Evolutionary conservation across 2,888 invertebrate species (phyloP).

Genomic region (Bedellia somnulentella): DNA sequence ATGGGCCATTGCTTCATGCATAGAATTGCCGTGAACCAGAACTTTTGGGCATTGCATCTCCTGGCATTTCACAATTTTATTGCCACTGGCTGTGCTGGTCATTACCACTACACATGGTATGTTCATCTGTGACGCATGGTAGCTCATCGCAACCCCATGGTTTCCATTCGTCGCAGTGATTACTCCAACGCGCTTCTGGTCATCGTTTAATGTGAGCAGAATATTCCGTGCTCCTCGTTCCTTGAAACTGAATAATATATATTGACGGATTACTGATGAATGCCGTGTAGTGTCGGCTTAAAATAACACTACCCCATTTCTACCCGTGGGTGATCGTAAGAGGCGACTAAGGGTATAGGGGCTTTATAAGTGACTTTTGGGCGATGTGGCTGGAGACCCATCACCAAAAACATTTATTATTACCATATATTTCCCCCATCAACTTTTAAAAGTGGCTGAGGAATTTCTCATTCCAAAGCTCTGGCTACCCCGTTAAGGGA

Average conservation of each 20-base stretch:
- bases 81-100: constrained; percentile 85
- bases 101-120: constrained; percentile 82
- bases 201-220: constrained; percentile 69
- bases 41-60: constrained; percentile 75
- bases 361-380: no score
- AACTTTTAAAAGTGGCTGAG: no score
- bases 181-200: constrained; percentile 76
- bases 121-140: constrained; percentile 70
- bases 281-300: no score
- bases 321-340: no score
- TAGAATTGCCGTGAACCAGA: constrained; percentile 73
- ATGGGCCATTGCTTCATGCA: constrained; percentile 75
- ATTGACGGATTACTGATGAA: no score
- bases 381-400: no score
- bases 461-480: no score
- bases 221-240: constrained; percentile 90
- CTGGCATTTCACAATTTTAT: constrained; percentile 85
- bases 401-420: no score
- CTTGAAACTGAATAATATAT: constrained; percentile 81
- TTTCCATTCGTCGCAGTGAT: constrained; percentile 91
- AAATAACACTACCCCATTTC: no score
- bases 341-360: no score
- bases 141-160: constrained; percentile 79
- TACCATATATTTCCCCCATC: no score
- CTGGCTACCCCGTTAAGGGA: no score